phyloP scores from a whole-genome alignment of 1,140 invertebrate genomes.

The Asobara japonica region DNA sequence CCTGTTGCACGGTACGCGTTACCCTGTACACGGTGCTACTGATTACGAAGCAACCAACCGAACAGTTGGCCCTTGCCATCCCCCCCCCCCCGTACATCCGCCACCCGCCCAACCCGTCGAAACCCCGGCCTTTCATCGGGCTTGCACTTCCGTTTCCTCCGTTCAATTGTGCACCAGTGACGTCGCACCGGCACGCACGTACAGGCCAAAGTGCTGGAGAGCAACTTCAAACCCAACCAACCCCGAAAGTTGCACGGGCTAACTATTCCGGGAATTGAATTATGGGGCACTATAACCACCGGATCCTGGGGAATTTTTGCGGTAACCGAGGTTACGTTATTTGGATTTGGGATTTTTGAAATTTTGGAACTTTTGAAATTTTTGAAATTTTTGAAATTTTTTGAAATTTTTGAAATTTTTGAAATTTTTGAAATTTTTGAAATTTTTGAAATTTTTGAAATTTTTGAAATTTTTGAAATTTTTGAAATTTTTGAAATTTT shows the following conservation, averaged over 20 bases:
- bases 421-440: too few relatives aligned
- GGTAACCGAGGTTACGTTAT: too few relatives aligned
- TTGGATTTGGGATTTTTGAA: too few relatives aligned
- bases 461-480: too few relatives aligned
- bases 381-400: too few relatives aligned
- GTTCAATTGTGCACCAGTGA: conserved; percentile 16
- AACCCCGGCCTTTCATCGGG: not conserved
- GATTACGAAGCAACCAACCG: conserved; percentile 28
- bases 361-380: too few relatives aligned
- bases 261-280: not conserved
- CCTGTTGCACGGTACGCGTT: not conserved
- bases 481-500: too few relatives aligned
- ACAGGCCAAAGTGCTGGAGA: conserved; percentile 13
- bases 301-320: not conserved
- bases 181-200: conserved; percentile 12
- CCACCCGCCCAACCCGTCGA: not conserved
- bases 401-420: too few relatives aligned
- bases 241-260: not conserved
- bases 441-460: too few relatives aligned
- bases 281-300: not conserved
- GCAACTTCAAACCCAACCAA: not conserved
- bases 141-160: conserved; percentile 26
- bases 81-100: not conserved
- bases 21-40: conserved; percentile 20
- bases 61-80: too few relatives aligned